Conservation (phyloP, 2,113 vertebrate species). For the Sinocyclocheilus anophthalmus region DNA sequence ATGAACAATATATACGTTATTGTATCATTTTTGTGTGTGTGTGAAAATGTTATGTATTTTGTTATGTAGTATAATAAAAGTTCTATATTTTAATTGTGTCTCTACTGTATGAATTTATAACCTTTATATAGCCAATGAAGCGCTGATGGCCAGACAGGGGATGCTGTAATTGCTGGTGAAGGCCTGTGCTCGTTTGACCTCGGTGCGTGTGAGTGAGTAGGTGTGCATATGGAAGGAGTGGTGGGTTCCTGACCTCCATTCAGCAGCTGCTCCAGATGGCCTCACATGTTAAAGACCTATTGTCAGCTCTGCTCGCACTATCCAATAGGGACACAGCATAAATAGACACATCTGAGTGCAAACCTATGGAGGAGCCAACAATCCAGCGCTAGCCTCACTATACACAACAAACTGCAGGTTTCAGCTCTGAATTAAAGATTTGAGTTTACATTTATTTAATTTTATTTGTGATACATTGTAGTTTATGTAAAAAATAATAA, state of each 20-base stretch:
- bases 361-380: background rate
- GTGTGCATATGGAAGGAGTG: constrained; percentile 59
- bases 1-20: background rate
- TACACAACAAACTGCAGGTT: background rate
- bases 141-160: background rate
- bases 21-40: too few relatives aligned
- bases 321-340: constrained; percentile 56
- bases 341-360: constrained; percentile 37
- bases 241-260: constrained; percentile 66
- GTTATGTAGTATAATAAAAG: too few relatives aligned
- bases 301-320: constrained; percentile 64
- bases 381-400: background rate
- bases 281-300: constrained; percentile 71
- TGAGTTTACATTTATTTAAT: background rate
- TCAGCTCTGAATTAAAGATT: too few relatives aligned
- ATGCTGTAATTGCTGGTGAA: background rate
- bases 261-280: constrained; percentile 73
- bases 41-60: background rate
- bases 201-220: constrained; percentile 43
- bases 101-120: background rate
- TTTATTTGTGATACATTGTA: background rate
- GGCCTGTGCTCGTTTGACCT: constrained; percentile 32
- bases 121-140: background rate
- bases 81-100: too few relatives aligned
- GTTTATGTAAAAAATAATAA: too few relatives aligned